Percentiles rank a stretch among this genome's conserved stretches.
phyloP scores from a whole-genome alignment of 2,113 vertebrate genomes.

The Paratilapia polleni region DNA sequence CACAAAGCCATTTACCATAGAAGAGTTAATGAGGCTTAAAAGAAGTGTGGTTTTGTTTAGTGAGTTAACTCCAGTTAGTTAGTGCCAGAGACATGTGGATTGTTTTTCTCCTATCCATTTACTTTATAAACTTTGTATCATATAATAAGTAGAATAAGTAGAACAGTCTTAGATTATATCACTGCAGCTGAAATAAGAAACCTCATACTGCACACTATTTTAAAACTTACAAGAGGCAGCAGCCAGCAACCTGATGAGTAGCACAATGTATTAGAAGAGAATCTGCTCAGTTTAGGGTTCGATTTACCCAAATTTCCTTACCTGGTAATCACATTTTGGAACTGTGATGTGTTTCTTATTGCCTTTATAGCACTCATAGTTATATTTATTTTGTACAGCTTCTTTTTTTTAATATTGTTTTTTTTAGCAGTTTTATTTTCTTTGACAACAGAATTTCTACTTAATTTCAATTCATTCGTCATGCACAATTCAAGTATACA shows the following conservation, averaged over 20 bases:
- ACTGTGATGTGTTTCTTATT: not conserved
- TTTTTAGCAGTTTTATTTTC: not conserved
- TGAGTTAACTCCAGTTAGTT: constrained; percentile 51
- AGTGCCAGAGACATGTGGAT: constrained; percentile 6
- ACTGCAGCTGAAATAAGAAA: not conserved
- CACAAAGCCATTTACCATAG: constrained; percentile 21
- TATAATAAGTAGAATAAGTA: not conserved
- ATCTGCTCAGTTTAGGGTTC: no score
- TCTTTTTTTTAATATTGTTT: no score
- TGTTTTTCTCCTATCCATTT: not conserved
- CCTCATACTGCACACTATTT: not conserved
- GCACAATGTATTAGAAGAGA: no score
- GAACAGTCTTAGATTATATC: no score
- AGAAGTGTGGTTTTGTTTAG: constrained; percentile 47
- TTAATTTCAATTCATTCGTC: no score
- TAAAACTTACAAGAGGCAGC: not conserved
- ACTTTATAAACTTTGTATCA: not conserved
- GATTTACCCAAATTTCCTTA: no score
- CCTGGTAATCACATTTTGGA: not conserved
- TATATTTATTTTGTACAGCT: no score
- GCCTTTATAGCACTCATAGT: not conserved
- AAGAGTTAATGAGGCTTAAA: constrained; percentile 62
- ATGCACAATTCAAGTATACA: no score
- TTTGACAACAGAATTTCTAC: no score
- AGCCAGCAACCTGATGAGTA: not conserved